Conservation (phyloP, 1,140 invertebrate genomes). For the Megathymus violae region DNA sequence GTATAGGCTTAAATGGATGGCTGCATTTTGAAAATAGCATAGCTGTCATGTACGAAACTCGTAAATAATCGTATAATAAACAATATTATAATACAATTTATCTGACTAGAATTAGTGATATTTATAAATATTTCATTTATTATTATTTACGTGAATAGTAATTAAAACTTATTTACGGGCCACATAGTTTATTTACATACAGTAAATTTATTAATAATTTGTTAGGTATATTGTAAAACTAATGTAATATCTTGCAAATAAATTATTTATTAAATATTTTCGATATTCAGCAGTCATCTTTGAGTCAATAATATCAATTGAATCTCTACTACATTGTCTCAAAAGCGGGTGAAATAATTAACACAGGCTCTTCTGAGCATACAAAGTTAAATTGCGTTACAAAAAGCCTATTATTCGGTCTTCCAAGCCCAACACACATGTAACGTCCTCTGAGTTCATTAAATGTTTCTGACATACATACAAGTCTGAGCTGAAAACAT, state of each 20-base stretch:
- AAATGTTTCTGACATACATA: slow-evolving; percentile 4
- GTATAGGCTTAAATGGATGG: slow-evolving; percentile 37
- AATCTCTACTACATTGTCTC: background rate
- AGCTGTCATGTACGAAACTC: too few relatives aligned
- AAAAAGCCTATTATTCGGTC: slow-evolving; percentile 24
- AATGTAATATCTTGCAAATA: background rate
- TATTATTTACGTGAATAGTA: too few relatives aligned
- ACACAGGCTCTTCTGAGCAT: background rate
- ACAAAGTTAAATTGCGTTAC: slow-evolving; percentile 27
- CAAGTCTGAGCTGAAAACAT: background rate
- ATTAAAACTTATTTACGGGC: too few relatives aligned
- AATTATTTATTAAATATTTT: background rate
- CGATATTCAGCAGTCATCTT: background rate
- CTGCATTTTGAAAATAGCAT: slow-evolving; percentile 13
- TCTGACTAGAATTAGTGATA: too few relatives aligned
- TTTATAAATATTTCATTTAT: too few relatives aligned
- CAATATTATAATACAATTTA: too few relatives aligned
- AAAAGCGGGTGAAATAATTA: background rate
- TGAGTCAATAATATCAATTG: background rate
- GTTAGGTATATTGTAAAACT: too few relatives aligned
- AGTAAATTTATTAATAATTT: too few relatives aligned
- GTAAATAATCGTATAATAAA: too few relatives aligned
- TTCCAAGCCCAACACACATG: slow-evolving; percentile 9
- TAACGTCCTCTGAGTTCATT: slow-evolving; percentile 1
- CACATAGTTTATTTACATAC: too few relatives aligned